Evolutionary conservation across 2,888 invertebrate genomes (phyloP).

Genomic region (Ypsolopha sequella): DNA sequence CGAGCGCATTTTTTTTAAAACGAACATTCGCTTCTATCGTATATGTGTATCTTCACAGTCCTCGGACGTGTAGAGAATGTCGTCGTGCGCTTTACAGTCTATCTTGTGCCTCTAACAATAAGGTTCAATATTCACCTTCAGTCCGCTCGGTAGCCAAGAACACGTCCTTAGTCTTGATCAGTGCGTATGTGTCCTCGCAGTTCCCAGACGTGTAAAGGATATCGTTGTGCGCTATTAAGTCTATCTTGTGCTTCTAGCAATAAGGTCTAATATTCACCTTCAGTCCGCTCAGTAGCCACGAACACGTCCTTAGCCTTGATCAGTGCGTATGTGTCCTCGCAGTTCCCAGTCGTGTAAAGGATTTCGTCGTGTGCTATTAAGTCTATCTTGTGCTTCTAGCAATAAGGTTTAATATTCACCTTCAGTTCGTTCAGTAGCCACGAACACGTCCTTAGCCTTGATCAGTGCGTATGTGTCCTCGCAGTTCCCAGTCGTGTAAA

Average conservation of each 20-base stretch:
- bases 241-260: constrained; percentile 92
- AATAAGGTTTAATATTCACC: constrained; percentile 43
- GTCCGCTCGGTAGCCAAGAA: constrained; percentile 97
- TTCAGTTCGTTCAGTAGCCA: constrained; percentile 94
- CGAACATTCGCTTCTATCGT: constrained; percentile 92
- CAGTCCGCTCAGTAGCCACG: constrained; percentile 93
- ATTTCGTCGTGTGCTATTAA: constrained; percentile 99
- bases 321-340: constrained; percentile 88
- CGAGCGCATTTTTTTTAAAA: too few species aligned
- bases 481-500: constrained; percentile 90
- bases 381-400: constrained; percentile 93
- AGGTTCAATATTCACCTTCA: constrained; percentile 68
- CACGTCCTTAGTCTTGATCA: constrained; percentile 94
- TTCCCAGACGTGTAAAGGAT: constrained; percentile 94
- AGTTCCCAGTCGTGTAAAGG: constrained; percentile 91
- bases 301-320: constrained; percentile 97
- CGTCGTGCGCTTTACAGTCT: constrained; percentile 98
- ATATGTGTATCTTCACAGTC: constrained; percentile 89
- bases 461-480: constrained; percentile 90
- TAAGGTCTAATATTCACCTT: constrained; percentile 62
- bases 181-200: constrained; percentile 88
- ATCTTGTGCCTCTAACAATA: constrained; percentile 93
- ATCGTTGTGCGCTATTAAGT: constrained; percentile 98
- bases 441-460: constrained; percentile 96
- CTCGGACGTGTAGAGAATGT: constrained; percentile 94